Base-by-base conservation (phyloP, 2,888 invertebrate genomes). In the Lysandra bellargus region DNA sequence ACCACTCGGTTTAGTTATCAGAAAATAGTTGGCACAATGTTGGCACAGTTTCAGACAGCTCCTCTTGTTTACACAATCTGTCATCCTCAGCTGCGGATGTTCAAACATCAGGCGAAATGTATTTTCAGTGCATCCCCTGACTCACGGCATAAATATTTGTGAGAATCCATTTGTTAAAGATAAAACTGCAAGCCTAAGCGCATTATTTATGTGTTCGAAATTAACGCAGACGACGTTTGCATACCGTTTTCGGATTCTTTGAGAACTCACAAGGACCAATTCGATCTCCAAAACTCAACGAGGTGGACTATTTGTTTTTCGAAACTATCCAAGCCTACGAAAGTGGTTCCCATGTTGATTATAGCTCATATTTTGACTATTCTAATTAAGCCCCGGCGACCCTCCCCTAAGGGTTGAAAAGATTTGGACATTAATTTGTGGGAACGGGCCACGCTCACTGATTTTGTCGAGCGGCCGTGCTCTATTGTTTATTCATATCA, bases 261-360 rank as follows among this genome's bases (percentile, higher is more conserved):
- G 33, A 33, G 69, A 14, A 30, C 33, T 69, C 33, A 69, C 12
- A 69, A 69, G 69, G 12, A 17, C 69, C 64, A 4, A 14, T 69
- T 37, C 33, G 17, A 37, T 69, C 17, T 53, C 14, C 17, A 57
- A 57, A 76, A 76, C 57, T 23, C 14, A 57, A 14, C 57, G n/a
- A 30, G 14, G 76, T 76, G 76, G 76, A 33, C 57, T 76, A 76
- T 76, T 76, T 76, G 76, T 76, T 76, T 75, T 76, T 53, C 49
- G n/a, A 75, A 75, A 53, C 76, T 30, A 76, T 64, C 79, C n/a
- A 78, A 44, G 79, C 78, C 57, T 85, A 83, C 85, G 82, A 90
- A 89, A 88, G 88, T 60, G 87, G 88, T 92, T 93, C 92, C 92
- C 93, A 93, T 91, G 89, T 83, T 85, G 87, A 87, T 88, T 87